phyloP scores from a whole-genome alignment of 2,113 vertebrate species.

The Ameiurus melas region DNA sequence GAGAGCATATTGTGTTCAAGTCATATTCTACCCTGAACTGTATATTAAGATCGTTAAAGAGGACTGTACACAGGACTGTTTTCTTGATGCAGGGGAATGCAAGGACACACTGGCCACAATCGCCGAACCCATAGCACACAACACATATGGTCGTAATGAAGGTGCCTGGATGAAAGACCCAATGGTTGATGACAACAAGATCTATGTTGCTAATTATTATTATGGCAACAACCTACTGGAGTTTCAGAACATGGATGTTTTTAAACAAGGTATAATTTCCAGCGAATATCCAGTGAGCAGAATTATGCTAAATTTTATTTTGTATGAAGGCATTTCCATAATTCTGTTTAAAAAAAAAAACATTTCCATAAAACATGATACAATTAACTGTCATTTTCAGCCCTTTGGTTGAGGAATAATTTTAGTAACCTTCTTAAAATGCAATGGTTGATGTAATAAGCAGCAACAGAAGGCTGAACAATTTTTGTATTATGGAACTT shows the following conservation, averaged over 20 bases:
- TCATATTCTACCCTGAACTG: background rate
- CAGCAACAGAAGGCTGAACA: background rate
- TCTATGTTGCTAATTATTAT: conserved; percentile 93
- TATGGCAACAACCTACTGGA: conserved; percentile 93
- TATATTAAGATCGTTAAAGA: background rate
- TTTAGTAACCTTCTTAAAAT: background rate
- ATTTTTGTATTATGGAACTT: background rate
- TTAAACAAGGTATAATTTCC: conserved; percentile 83
- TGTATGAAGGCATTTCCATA: background rate
- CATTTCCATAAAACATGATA: background rate
- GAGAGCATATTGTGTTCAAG: background rate
- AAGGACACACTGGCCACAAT: conserved; percentile 95
- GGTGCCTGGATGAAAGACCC: conserved; percentile 99
- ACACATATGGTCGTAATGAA: conserved; percentile 88
- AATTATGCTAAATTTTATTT: background rate
- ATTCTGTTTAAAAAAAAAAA: background rate
- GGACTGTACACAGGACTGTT: background rate
- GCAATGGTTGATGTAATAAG: background rate
- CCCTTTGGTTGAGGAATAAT: background rate
- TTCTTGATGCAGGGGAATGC: conserved; percentile 78
- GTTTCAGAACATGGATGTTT: conserved; percentile 91
- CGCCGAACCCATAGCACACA: conserved; percentile 88
- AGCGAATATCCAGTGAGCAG: background rate
- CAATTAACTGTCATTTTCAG: background rate
- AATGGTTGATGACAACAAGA: conserved; percentile 80